Evolutionary conservation across 2,797 vertebrate genomes (phyloP).

Genomic region (Onychomys leucogaster): DNA sequence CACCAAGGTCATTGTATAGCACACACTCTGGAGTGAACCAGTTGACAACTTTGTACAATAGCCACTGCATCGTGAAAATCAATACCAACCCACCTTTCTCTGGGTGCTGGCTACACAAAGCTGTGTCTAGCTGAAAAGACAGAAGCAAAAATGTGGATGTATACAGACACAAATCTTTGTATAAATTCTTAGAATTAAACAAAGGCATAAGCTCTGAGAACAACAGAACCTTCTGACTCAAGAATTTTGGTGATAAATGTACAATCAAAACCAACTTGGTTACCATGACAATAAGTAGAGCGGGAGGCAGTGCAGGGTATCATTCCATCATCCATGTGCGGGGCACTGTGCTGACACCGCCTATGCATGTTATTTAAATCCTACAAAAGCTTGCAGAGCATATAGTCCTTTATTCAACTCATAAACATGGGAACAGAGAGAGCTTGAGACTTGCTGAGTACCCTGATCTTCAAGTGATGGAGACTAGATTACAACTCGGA

Average conservation of each 20-base stretch:
- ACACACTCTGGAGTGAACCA: neutral
- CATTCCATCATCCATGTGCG: neutral
- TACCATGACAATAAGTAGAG: neutral
- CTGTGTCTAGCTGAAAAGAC: neutral
- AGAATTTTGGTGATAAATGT: neutral
- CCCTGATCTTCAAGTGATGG: neutral
- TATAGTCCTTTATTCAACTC: neutral
- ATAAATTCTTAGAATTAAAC: neutral
- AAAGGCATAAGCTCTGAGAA: neutral
- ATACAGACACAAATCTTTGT: neutral
- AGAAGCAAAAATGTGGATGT: neutral
- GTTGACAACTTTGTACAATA: neutral
- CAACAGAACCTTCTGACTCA: slow-evolving; percentile 4
- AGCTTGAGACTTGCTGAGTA: neutral
- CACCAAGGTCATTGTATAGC: neutral
- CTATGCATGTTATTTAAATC: neutral
- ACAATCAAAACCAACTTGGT: slow-evolving; percentile 27
- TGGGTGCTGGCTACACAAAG: neutral
- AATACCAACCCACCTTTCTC: neutral
- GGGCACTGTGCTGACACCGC: rapidly evolving
- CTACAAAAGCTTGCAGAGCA: neutral
- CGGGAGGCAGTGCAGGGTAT: neutral
- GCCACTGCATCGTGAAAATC: neutral
- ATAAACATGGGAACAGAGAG: neutral
- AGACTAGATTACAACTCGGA: neutral